Evolutionary conservation across 2,888 invertebrate species (phyloP).

Genomic region (Parascotia fuliginaria): DNA sequence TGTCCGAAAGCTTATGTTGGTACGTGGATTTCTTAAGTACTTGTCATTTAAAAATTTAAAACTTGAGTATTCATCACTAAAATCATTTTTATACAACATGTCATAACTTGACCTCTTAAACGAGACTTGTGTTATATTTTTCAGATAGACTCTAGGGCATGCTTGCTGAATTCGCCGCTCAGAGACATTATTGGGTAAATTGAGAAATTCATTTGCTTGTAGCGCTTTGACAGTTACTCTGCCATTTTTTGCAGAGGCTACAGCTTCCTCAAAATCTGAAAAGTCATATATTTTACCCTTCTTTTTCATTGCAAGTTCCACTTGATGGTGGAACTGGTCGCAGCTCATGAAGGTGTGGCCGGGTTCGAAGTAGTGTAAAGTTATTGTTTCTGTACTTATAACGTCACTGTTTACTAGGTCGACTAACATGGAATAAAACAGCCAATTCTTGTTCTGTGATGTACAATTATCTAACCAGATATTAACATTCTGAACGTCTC

Average conservation of each 20-base stretch:
- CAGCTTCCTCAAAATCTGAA: conserved; percentile 9
- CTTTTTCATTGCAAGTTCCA: conserved; percentile 27
- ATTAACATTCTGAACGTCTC: conserved; percentile 2
- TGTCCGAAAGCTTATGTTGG: background rate
- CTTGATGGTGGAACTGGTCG: conserved; percentile 36
- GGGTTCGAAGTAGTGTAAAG: conserved; percentile 34
- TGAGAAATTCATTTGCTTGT: conserved; percentile 1
- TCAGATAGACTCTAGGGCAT: conserved; percentile 7
- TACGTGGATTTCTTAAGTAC: background rate
- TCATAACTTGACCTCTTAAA: conserved; percentile 5
- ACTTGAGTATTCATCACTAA: background rate
- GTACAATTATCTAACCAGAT: conserved; percentile 10
- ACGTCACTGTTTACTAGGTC: conserved; percentile 1
- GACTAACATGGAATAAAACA: background rate
- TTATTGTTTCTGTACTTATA: conserved; percentile 19
- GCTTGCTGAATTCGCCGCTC: conserved; percentile 5
- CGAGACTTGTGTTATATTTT: conserved; percentile 8
- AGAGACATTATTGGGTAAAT: conserved; percentile 8
- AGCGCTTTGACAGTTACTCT: background rate
- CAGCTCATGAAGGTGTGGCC: conserved; percentile 41
- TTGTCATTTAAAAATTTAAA: conserved; percentile 1
- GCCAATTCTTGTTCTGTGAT: conserved; percentile 9
- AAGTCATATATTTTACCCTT: conserved; percentile 17
- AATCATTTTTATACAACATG: conserved; percentile 10
- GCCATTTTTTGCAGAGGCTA: conserved; percentile 2